A percentile compares a stretch with the other conserved stretches of the same genome.
phyloP scores from a whole-genome alignment of 2,113 vertebrate species.

The Condylura cristata region DNA sequence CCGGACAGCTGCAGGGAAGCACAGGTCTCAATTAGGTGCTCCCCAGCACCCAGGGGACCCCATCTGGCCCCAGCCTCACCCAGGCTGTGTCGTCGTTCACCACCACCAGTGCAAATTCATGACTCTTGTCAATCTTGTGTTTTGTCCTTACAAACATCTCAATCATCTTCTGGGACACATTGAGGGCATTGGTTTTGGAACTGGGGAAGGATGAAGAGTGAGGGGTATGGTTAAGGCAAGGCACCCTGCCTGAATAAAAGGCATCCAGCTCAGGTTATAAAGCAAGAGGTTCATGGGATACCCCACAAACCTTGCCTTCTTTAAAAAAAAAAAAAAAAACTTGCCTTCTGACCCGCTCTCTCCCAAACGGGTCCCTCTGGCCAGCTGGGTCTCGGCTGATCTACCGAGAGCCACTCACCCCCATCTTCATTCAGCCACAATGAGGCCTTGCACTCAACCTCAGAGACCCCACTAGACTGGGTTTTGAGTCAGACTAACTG shows the following conservation, averaged over 20 bases:
- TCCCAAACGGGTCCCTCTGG: background rate
- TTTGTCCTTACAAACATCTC: slow-evolving; percentile 99
- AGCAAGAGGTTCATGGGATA: accelerated
- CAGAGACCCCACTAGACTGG: background rate
- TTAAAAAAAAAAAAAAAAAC: too few relatives aligned
- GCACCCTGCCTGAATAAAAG: accelerated
- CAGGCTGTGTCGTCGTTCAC: slow-evolving; percentile 95
- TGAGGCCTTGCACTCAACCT: background rate
- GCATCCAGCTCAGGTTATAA: accelerated
- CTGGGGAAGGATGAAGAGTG: slow-evolving; percentile 75
- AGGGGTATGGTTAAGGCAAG: accelerated
- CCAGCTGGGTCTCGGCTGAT: background rate
- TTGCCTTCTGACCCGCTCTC: background rate
- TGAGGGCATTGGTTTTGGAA: slow-evolving; percentile 95
- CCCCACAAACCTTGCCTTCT: background rate
- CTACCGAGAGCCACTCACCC: background rate
- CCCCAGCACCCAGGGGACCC: background rate
- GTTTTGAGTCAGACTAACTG: background rate
- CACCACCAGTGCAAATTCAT: slow-evolving; percentile 96
- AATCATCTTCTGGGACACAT: slow-evolving; percentile 98
- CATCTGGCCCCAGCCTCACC: slow-evolving; percentile 84
- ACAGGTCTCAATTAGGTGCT: background rate
- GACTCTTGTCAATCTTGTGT: slow-evolving; percentile 96
- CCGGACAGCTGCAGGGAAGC: slow-evolving; percentile 90
- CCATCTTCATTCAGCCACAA: background rate